These are phyloP conservation scores for Noctuana brunneofusca DNA, from an alignment of 2,888 invertebrate species.

Conservation along the genomic window DNA sequence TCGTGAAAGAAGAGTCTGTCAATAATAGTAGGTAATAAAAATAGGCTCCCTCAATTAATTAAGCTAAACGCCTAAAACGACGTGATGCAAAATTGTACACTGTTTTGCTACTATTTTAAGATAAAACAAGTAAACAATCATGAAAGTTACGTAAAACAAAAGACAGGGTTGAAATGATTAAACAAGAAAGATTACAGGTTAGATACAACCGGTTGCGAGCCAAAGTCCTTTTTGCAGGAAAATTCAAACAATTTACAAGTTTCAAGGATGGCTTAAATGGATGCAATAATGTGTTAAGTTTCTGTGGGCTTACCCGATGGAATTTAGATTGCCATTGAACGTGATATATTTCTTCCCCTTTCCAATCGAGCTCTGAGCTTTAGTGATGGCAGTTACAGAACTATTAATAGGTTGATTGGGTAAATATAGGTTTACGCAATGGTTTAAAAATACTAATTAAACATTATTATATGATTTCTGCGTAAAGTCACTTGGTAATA, in stretches of 20 bases:
- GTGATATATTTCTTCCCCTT: constrained; percentile 26
- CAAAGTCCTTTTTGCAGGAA: not conserved
- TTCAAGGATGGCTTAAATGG: constrained; percentile 30
- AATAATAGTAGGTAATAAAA: too few species aligned
- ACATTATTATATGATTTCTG: not conserved
- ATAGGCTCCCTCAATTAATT: too few species aligned
- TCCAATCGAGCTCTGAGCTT: constrained; percentile 14
- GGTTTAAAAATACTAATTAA: not conserved
- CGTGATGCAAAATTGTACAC: too few species aligned
- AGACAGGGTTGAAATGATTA: not conserved
- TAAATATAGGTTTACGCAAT: too few species aligned
- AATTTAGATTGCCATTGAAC: constrained; percentile 31
- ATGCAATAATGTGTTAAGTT: constrained; percentile 31
- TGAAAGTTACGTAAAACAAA: not conserved
- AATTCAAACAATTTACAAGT: constrained; percentile 22
- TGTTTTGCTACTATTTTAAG: too few species aligned
- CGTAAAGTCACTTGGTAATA: not conserved
- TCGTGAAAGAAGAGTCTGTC: too few species aligned
- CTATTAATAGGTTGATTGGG: constrained; percentile 1
- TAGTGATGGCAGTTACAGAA: constrained; percentile 11
- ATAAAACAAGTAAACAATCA: too few species aligned
- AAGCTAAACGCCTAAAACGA: too few species aligned
- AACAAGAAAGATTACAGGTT: not conserved
- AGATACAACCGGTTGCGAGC: constrained; percentile 7
- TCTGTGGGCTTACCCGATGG: constrained; percentile 22